phyloP scores from a whole-genome alignment of 2,797 vertebrate species.

The Eptatretus atami region DNA sequence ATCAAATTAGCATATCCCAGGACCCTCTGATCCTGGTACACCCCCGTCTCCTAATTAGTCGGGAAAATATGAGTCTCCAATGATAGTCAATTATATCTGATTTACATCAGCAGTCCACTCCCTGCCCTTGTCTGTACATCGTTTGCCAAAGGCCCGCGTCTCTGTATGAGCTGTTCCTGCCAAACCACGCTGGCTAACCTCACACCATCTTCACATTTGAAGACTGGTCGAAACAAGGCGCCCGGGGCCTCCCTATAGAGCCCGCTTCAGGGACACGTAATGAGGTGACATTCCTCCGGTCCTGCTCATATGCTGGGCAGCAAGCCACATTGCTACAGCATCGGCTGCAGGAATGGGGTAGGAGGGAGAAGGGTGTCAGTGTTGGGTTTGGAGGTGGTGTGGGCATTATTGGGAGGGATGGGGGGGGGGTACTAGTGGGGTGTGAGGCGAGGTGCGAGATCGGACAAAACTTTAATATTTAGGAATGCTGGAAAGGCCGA shows the following conservation, averaged over 20 bases:
- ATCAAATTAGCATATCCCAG: slow-evolving; percentile 3
- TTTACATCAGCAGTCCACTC: background rate
- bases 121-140: background rate
- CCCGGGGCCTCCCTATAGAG: background rate
- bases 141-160: background rate
- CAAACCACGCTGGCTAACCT: background rate
- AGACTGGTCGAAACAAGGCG: background rate
- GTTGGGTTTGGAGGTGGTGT: background rate
- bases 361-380: background rate
- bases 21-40: background rate
- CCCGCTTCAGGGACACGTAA: too few species aligned
- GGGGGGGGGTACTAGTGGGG: background rate
- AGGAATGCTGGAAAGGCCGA: slow-evolving; percentile 1
- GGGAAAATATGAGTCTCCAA: slow-evolving; percentile 3
- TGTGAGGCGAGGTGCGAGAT: background rate
- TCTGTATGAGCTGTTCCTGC: background rate
- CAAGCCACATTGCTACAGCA: background rate
- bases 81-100: slow-evolving; percentile 3
- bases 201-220: background rate
- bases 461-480: slow-evolving; percentile 1
- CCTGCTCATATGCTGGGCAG: background rate
- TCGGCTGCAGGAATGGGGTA: background rate
- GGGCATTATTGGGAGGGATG: background rate
- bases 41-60: slow-evolving; percentile 5
- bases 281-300: background rate